Conservation (phyloP, 2,888 invertebrate genomes). For the Dimorphilus gyrociliatus region DNA sequence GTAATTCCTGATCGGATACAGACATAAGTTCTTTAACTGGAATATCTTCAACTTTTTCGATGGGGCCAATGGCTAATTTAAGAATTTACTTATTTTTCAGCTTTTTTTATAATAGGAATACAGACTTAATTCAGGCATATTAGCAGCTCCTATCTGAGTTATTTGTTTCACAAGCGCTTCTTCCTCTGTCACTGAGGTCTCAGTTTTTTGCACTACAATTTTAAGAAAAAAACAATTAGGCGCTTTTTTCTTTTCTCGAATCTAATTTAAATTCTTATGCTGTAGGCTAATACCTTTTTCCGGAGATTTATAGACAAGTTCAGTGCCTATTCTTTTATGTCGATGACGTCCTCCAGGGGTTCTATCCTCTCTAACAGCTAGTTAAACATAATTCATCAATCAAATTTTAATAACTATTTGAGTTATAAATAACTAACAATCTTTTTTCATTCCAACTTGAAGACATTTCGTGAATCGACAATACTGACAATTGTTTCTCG, state of each 20-base stretch:
- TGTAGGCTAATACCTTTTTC: too few species aligned
- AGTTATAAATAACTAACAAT: conserved; percentile 29
- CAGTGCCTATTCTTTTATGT: conserved; percentile 20
- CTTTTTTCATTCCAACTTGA: conserved; percentile 34
- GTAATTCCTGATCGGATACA: conserved; percentile 32
- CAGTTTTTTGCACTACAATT: too few species aligned
- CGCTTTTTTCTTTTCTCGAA: background rate
- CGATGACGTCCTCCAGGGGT: conserved; percentile 35
- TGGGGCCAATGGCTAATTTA: conserved; percentile 2
- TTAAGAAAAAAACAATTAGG: conserved; percentile 1
- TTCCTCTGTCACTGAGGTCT: too few species aligned
- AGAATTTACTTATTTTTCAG: too few species aligned
- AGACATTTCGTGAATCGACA: conserved; percentile 34
- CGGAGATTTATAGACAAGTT: too few species aligned
- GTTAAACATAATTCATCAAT: conserved; percentile 3
- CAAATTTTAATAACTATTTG: too few species aligned
- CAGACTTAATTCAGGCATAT: too few species aligned
- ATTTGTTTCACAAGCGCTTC: too few species aligned
- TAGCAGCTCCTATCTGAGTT: too few species aligned
- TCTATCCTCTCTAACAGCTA: conserved; percentile 36
- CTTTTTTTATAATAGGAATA: too few species aligned
- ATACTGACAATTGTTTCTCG: conserved; percentile 34
- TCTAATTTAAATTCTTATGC: conserved; percentile 3
- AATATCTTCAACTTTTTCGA: conserved; percentile 6
- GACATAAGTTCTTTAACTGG: conserved; percentile 29